Base-by-base conservation (phyloP, 1,140 invertebrate genomes). In the Microplitis mediator region DNA sequence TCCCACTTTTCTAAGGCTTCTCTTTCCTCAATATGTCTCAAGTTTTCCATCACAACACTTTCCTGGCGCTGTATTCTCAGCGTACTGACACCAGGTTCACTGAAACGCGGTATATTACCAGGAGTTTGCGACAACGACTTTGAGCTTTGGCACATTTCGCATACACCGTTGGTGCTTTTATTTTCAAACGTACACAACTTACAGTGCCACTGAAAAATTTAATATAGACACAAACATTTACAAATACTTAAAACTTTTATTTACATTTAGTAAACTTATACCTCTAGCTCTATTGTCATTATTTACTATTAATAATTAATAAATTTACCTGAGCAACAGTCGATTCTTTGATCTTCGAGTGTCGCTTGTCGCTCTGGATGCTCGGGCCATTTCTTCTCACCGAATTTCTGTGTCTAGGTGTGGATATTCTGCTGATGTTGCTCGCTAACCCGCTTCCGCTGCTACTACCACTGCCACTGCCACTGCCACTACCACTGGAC, bases 1-100 rank as follows among this genome's bases (percentile, higher is more conserved):
- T 95, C 91, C 94, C 94, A 96, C 75, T 94, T 92, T 76, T 93
- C 91, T 78, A 92, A 87, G 2, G 95, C 95, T 81, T 95, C 93
- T 69, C 91, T 90, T 84, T 96, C 95, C 80, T 96, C 94, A 16
- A 92, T 88, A 71, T 93, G 88, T 2, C 95, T 86, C 31, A 97
- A 85, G 72, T 95, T 93, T 81, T 95, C 95, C 92, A 95, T 94
- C 6, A 94, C 90, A 23, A 93, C 93, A 79, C 93, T 95, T 78
- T 95, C 93, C 72, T 90, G 90, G 13, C 89, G 88, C 58, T 86
- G 83, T 80, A 83, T 85, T 65, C 81, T 79, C n/a, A 85, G 75
- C 16, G 86, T 85, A 75, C 78, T 88, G n/a, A 82, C 86, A 35
- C 86, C 76, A 1, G 85, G 82, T 58, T 80, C 79, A 77, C 76